phyloP scores from a whole-genome alignment of 1,140 invertebrate species.

The Tachypleus tridentatus region DNA sequence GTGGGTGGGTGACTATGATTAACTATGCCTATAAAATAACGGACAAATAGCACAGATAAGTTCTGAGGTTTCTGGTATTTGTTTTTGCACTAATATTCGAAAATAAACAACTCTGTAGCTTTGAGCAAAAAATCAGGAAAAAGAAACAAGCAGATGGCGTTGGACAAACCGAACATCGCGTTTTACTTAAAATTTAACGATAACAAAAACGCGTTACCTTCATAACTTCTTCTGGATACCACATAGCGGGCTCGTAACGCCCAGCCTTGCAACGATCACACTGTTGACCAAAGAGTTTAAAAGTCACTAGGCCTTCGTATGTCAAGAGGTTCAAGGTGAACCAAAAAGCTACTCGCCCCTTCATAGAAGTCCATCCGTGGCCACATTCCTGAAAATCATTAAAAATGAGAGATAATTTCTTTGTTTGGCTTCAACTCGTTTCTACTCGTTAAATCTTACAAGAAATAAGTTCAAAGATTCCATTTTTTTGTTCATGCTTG shows the following conservation, averaged over 20 bases:
- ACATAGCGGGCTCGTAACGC: slow-evolving; percentile 39
- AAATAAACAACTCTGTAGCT: too few species aligned
- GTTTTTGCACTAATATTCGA: neutral
- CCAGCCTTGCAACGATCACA: slow-evolving; percentile 36
- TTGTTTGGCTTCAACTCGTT: too few species aligned
- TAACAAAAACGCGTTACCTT: slow-evolving; percentile 30
- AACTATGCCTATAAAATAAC: too few species aligned
- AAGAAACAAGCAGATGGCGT: neutral
- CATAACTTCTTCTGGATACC: slow-evolving; percentile 42
- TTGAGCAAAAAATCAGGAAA: slow-evolving; percentile 9
- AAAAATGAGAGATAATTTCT: neutral
- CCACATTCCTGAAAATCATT: slow-evolving; percentile 32
- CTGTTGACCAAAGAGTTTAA: slow-evolving; percentile 40
- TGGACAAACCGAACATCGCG: neutral
- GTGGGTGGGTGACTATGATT: too few species aligned
- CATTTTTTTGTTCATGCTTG: neutral
- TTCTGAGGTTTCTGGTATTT: neutral
- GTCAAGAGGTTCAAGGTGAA: slow-evolving; percentile 33
- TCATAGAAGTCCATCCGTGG: slow-evolving; percentile 44
- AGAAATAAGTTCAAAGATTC: neutral
- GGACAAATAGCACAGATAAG: too few species aligned
- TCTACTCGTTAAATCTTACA: neutral
- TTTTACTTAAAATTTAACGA: neutral
- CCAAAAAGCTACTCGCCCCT: slow-evolving; percentile 40
- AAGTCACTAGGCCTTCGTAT: slow-evolving; percentile 34